Conservation (phyloP, 2,888 invertebrate genomes). For the Epicampocera succincta region DNA sequence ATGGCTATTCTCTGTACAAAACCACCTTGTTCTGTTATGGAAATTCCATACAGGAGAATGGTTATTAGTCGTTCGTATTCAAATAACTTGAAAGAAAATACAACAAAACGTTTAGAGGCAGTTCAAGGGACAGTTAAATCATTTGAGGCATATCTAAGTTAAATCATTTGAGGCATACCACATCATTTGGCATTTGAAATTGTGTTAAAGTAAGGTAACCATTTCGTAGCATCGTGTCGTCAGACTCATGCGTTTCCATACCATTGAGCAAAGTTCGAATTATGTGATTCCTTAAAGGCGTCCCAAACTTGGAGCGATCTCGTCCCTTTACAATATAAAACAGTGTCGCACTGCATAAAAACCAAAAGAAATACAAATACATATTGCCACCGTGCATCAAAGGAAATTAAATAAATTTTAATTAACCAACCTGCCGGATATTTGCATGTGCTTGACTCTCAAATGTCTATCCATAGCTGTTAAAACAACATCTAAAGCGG, state of each 20-base stretch:
- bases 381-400: too few species aligned
- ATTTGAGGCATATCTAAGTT: too few species aligned
- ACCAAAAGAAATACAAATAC: background rate
- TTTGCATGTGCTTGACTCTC: conserved; percentile 94
- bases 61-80: conserved; percentile 93
- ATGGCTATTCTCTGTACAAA: conserved; percentile 97
- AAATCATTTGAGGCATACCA: conserved; percentile 84
- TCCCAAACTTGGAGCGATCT: conserved; percentile 88
- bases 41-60: conserved; percentile 90
- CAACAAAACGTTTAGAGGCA: background rate
- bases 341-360: conserved; percentile 89
- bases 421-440: conserved; percentile 88
- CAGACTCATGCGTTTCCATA: conserved; percentile 92
- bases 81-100: conserved; percentile 86
- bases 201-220: conserved; percentile 97
- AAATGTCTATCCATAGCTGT: conserved; percentile 95
- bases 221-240: conserved; percentile 97
- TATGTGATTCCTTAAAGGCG: conserved; percentile 89
- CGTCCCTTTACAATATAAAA: conserved; percentile 97
- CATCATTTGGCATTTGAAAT: conserved; percentile 96
- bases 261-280: conserved; percentile 92
- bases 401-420: background rate
- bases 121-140: background rate
- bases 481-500: conserved; percentile 90
- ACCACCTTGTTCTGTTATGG: conserved; percentile 91